Conservation (phyloP, 2,113 vertebrate species). For the Cyanocitta stelleri region DNA sequence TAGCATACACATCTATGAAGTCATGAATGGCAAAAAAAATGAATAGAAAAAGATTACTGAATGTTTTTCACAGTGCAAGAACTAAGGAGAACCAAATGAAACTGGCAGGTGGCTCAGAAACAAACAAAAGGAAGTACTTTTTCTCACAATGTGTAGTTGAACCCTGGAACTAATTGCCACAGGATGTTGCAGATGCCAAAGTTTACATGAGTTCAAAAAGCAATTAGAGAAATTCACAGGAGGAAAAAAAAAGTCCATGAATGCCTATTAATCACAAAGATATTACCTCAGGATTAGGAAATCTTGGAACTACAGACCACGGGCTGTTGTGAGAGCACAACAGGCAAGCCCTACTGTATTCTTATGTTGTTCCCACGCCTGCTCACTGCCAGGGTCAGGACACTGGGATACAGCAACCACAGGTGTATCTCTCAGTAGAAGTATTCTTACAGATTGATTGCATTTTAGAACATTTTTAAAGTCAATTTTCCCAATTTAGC, state of each 20-base stretch:
- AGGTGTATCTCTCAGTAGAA: not conserved
- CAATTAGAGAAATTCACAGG: slow-evolving; percentile 42
- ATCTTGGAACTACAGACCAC: not conserved
- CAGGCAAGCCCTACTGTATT: not conserved
- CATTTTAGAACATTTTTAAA: not conserved
- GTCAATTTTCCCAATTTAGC: not conserved
- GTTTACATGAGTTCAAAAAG: slow-evolving; percentile 56
- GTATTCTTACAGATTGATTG: not conserved
- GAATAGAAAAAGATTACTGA: slow-evolving; percentile 12
- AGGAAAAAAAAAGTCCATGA: not conserved
- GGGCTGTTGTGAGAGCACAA: not conserved
- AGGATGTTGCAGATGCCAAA: slow-evolving; percentile 55
- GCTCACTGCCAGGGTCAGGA: not conserved
- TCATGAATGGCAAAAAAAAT: not conserved
- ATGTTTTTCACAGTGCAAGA: slow-evolving; percentile 4
- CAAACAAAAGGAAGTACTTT: slow-evolving; percentile 58
- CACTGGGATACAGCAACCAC: not conserved
- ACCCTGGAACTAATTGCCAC: slow-evolving; percentile 60
- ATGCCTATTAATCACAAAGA: slow-evolving; percentile 37
- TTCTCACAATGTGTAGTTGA: slow-evolving; percentile 43
- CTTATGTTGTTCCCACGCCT: not conserved
- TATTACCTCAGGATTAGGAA: slow-evolving; percentile 26
- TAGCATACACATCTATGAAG: not conserved
- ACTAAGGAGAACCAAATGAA: slow-evolving; percentile 32
- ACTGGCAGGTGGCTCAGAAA: slow-evolving; percentile 49